phyloP scores from a whole-genome alignment of 1,140 invertebrate species.

The Meloidogyne chitwoodi region DNA sequence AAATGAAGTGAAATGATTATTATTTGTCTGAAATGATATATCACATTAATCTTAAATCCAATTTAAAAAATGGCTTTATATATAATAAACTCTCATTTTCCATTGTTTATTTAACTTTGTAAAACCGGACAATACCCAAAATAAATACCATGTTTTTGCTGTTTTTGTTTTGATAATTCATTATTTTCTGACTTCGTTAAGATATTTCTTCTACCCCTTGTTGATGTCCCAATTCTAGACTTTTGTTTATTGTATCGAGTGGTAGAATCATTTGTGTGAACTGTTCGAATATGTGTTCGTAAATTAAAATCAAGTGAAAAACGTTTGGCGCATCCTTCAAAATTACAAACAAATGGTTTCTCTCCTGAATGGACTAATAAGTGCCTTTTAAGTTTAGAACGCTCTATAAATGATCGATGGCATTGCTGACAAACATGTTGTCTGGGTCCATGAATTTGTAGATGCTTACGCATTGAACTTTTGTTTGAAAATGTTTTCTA shows the following conservation, averaged over 20 bases:
- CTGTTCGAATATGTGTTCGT: constrained; percentile 27
- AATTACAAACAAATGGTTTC: constrained; percentile 31
- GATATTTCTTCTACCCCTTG: not conserved
- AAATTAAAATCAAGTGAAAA: constrained; percentile 35
- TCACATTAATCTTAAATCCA: no score
- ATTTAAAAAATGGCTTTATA: no score
- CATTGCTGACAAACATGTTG: constrained; percentile 33
- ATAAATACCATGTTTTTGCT: not conserved
- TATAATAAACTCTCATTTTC: no score
- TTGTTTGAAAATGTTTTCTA: constrained; percentile 20
- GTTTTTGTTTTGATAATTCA: not conserved
- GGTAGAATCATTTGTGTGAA: constrained; percentile 25
- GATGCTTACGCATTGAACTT: constrained; percentile 34
- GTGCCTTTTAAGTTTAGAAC: constrained; percentile 35
- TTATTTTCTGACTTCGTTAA: not conserved
- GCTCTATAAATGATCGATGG: constrained; percentile 31
- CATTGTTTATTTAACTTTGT: no score
- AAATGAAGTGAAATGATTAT: no score
- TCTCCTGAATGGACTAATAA: constrained; percentile 31
- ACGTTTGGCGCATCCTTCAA: constrained; percentile 28
- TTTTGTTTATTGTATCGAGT: constrained; percentile 19
- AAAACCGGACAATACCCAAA: no score
- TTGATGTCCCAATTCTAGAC: not conserved
- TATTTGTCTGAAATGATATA: no score
- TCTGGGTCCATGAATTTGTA: constrained; percentile 35